Percentiles rank a stretch among this genome's conserved stretches.
phyloP scores from a whole-genome alignment of 1,140 invertebrate genomes.

The Leptoteleia sp. region DNA sequence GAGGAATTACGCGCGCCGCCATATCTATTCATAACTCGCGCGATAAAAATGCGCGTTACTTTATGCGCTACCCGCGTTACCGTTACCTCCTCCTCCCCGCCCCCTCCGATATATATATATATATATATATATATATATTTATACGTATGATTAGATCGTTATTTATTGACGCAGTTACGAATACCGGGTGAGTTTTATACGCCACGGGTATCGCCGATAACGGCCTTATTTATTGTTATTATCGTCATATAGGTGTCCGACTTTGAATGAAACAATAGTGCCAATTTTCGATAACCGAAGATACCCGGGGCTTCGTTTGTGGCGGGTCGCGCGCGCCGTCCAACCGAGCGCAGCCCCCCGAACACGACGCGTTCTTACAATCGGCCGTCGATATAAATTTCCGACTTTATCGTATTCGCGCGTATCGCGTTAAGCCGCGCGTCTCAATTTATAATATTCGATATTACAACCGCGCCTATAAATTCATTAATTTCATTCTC shows the following conservation, averaged over 20 bases:
- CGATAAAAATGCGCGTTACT: conserved; percentile 58
- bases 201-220: conserved; percentile 48
- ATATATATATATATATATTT: conserved; percentile 56
- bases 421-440: too few species aligned
- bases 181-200: conserved; percentile 60
- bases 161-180: conserved; percentile 56
- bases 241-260: conserved; percentile 39
- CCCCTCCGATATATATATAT: too few species aligned
- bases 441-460: too few species aligned
- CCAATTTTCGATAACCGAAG: conserved; percentile 58
- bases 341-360: too few species aligned
- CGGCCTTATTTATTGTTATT: conserved; percentile 60
- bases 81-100: too few species aligned
- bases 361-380: too few species aligned
- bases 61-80: conserved; percentile 58
- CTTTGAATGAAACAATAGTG: conserved; percentile 51
- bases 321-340: too few species aligned
- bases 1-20: conserved; percentile 42
- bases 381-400: too few species aligned
- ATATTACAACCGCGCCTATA: too few species aligned
- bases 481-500: too few species aligned
- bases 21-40: conserved; percentile 56
- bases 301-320: too few species aligned
- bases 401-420: too few species aligned
- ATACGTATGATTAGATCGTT: conserved; percentile 58